A percentile compares a stretch with the other conserved stretches of the same genome.
These are phyloP conservation scores for Anniella stebbinsi DNA, from an alignment of 2,797 vertebrate genomes.

Conservation along the genomic window DNA sequence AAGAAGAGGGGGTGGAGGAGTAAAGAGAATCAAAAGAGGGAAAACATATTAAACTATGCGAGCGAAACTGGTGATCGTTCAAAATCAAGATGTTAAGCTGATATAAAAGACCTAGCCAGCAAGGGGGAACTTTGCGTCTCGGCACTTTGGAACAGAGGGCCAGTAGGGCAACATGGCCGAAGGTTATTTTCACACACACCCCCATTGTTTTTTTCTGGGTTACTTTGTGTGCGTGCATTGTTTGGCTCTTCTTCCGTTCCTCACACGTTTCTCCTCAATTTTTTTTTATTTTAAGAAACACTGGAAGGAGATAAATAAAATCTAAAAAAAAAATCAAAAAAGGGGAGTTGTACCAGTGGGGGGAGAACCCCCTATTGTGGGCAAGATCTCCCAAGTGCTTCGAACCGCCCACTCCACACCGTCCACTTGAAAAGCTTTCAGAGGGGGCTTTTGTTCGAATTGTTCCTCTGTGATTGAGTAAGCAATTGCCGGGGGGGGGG, in stretches of 20 bases:
- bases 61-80: slow-evolving; percentile 91
- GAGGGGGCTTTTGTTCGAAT: slow-evolving; percentile 81
- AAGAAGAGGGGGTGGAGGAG: slow-evolving; percentile 63
- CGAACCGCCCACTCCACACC: slow-evolving; percentile 82
- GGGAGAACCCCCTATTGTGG: slow-evolving; percentile 70
- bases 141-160: slow-evolving; percentile 94
- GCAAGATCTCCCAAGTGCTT: slow-evolving; percentile 79
- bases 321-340: neutral
- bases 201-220: slow-evolving; percentile 75
- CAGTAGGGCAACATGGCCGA: slow-evolving; percentile 99
- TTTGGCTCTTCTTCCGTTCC: slow-evolving; percentile 66
- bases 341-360: neutral
- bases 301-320: too few relatives aligned
- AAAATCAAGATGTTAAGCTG: slow-evolving; percentile 95
- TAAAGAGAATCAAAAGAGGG: slow-evolving; percentile 87
- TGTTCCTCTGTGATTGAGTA: slow-evolving; percentile 80
- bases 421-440: slow-evolving; percentile 80
- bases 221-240: slow-evolving; percentile 74
- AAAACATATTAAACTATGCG: slow-evolving; percentile 97
- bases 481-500: slow-evolving; percentile 71
- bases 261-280: slow-evolving; percentile 8
- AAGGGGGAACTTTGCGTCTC: slow-evolving; percentile 91
- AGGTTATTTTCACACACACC: slow-evolving; percentile 86
- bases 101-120: slow-evolving; percentile 89
- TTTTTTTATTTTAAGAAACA: slow-evolving; percentile 45